These are phyloP conservation scores for Aulostomus chinensis DNA, from an alignment of 2,797 vertebrate genomes.

Conservation along the genomic window DNA sequence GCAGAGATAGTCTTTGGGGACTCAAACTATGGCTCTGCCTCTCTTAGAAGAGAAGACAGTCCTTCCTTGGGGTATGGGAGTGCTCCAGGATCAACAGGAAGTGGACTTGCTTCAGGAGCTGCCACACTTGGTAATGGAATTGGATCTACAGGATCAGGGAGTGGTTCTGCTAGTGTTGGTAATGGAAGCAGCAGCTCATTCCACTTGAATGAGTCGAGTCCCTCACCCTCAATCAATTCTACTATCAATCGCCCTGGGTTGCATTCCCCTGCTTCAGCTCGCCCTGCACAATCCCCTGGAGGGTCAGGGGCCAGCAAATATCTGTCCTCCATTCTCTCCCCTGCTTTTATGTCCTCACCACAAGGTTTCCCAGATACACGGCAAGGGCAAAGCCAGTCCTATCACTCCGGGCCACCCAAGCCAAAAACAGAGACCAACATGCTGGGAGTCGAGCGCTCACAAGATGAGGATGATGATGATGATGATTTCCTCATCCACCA, in stretches of 20 bases:
- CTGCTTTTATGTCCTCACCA: constrained; percentile 85
- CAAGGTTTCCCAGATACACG: constrained; percentile 72
- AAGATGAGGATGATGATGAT: constrained; percentile 74
- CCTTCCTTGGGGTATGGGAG: constrained; percentile 83
- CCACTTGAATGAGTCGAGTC: constrained; percentile 84
- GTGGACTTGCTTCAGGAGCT: constrained; percentile 50
- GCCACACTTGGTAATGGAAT: constrained; percentile 47
- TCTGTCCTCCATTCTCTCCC: constrained; percentile 84
- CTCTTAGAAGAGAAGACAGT: constrained; percentile 81
- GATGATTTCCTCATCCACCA: constrained; percentile 91
- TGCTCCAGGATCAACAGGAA: constrained; percentile 58
- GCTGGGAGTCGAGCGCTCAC: constrained; percentile 66
- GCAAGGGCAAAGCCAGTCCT: constrained; percentile 74
- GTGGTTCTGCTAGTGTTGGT: constrained; percentile 44
- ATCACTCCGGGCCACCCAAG: constrained; percentile 72
- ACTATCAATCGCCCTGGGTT: constrained; percentile 82
- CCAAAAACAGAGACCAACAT: constrained; percentile 82
- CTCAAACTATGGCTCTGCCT: constrained; percentile 71
- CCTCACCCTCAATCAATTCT: constrained; percentile 78
- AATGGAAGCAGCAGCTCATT: constrained; percentile 69
- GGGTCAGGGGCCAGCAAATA: constrained; percentile 82
- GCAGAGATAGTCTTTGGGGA: constrained; percentile 79
- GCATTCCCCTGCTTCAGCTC: constrained; percentile 83
- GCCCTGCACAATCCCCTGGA: constrained; percentile 77
- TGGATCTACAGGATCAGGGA: constrained; percentile 59